Evolutionary conservation across 2,113 vertebrate species (phyloP), one percentile per base, ranked within the genome.

Genomic region (Tinamus guttatus): DNA sequence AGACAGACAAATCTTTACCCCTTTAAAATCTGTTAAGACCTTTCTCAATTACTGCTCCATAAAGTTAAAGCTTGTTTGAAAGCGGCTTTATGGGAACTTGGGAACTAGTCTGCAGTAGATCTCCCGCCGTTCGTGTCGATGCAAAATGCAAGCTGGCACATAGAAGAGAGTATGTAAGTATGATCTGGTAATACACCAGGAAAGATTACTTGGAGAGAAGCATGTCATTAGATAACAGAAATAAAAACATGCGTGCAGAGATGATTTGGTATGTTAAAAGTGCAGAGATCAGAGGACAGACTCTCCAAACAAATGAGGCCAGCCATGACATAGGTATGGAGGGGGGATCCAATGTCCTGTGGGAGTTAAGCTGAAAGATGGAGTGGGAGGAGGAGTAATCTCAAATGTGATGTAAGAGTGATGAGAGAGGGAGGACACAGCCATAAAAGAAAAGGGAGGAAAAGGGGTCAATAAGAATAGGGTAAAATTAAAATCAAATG

Each of bases 401-500:
- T 22, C 52, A 76, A 90, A 78, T 75, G 58, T 75, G 69, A 69
- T 65, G 56, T 27, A 65, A 90, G 64, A 95, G 59, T 45, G 19
- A 93, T 60, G 43, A 90, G 41, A 93, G 17, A 82, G 81, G 73
- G 64, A 86, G 38, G 64, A 76, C 36, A 64, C 18, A 63, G 47
- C 15, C 2, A 1, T 52, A 86, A 94, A 87, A 79, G 41, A 32
- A 81, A 93, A 76, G 47, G 52, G 56, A 93, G 43, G 60, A 87
- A 27, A 86, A 95, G 92, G 67, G 43, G 69, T 69, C 58, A 52
- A 10, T 67, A 62, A 65, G 27, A 81, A 24, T 27, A 14, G n/a
- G 88, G 19, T 45, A 91, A 90, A 92, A 92, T 69, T 71, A 32
- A 87, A 92, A 24, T 38, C n/a, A 81, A 11, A 34, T 47, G 22